Percentiles rank a stretch among this genome's conserved stretches.
Conservation (phyloP, 2,888 invertebrate species). For the Caenorhabditis auriculariae region DNA sequence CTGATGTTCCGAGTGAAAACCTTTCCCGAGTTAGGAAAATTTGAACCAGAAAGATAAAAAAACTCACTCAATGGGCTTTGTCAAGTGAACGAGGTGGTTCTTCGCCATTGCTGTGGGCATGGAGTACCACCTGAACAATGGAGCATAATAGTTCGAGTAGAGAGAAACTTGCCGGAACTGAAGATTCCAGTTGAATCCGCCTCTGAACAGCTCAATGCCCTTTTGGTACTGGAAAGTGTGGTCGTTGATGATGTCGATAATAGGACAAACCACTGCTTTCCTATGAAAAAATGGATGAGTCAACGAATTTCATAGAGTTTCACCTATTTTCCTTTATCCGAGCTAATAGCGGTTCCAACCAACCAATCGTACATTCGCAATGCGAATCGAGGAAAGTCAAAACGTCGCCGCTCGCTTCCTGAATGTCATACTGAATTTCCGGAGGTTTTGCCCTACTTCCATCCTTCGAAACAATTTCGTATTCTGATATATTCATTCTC, state of each 20-base stretch:
- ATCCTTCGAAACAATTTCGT: too few species aligned
- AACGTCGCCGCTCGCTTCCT: conserved; percentile 85
- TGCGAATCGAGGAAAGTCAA: conserved; percentile 96
- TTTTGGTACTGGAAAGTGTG: conserved; percentile 92
- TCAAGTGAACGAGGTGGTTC: conserved; percentile 69
- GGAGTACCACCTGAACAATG: conserved; percentile 69
- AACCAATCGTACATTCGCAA: conserved; percentile 95
- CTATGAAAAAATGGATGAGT: conserved; percentile 55
- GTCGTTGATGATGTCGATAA: conserved; percentile 91
- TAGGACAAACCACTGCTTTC: conserved; percentile 76
- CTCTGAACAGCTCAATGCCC: conserved; percentile 89
- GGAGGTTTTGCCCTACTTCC: too few species aligned
- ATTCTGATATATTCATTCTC: too few species aligned
- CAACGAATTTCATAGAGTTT: neutral
- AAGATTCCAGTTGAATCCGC: conserved; percentile 95
- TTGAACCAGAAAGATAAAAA: too few species aligned
- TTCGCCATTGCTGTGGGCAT: conserved; percentile 64
- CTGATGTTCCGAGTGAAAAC: too few species aligned
- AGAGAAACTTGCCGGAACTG: conserved; percentile 75
- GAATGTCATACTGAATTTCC: too few species aligned
- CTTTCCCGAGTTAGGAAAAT: too few species aligned
- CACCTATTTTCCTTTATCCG: conserved; percentile 85
- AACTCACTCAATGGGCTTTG: conserved; percentile 71
- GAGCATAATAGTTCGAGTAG: neutral
- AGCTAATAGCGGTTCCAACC: conserved; percentile 90